Conservation (phyloP, 2,888 invertebrate genomes). For the Pherbina coryleti region DNA sequence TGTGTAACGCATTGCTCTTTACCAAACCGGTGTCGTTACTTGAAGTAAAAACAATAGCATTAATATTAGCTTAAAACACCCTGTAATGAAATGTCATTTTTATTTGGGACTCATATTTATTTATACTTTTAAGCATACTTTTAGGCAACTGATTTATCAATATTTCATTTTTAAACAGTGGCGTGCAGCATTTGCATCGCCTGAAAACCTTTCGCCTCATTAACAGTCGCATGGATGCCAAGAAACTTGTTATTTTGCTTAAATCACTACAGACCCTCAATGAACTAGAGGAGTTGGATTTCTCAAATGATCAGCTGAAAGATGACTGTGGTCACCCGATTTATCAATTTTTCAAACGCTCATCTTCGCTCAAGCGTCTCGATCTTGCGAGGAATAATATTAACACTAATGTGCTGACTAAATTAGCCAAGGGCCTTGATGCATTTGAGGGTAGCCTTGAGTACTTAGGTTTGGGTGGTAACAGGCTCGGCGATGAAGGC, state of each 20-base stretch:
- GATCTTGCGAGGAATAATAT: slow-evolving; percentile 60
- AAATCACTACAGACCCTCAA: slow-evolving; percentile 50
- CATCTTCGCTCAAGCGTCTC: slow-evolving; percentile 48
- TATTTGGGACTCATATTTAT: neutral
- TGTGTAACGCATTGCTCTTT: too few species aligned
- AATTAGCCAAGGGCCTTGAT: slow-evolving; percentile 40
- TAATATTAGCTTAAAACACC: too few species aligned
- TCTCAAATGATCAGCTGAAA: slow-evolving; percentile 57
- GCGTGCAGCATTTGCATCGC: slow-evolving; percentile 49
- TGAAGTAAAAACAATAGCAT: too few species aligned
- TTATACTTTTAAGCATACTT: neutral
- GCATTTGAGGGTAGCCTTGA: slow-evolving; percentile 45
- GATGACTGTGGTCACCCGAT: slow-evolving; percentile 57
- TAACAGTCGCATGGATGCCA: slow-evolving; percentile 59
- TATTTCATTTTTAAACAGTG: slow-evolving; percentile 45
- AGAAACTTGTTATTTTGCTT: slow-evolving; percentile 55
- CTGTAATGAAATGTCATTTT: neutral
- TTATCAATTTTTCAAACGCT: slow-evolving; percentile 51
- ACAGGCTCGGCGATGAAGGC: slow-evolving; percentile 51
- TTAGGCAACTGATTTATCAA: neutral
- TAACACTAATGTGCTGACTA: slow-evolving; percentile 39
- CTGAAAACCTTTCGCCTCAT: slow-evolving; percentile 59
- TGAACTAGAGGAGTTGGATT: slow-evolving; percentile 57
- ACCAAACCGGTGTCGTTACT: too few species aligned
- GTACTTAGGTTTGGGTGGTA: slow-evolving; percentile 59